phyloP scores from a whole-genome alignment of 1,140 invertebrate species.

The Aphidius gifuensis region DNA sequence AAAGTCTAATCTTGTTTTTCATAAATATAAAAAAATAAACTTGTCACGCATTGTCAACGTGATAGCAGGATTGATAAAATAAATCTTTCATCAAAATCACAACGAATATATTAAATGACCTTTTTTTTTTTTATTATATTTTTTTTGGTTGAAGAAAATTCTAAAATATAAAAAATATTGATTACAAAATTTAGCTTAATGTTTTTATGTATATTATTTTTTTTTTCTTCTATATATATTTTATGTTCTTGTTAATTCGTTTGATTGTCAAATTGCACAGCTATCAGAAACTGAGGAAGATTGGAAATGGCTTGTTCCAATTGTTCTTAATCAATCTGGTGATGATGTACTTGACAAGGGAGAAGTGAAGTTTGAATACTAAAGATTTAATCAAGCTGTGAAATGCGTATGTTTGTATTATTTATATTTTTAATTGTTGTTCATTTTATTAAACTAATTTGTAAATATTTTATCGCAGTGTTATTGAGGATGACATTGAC shows the following conservation, averaged over 20 bases:
- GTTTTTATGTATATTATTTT: no score
- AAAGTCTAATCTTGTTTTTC: no score
- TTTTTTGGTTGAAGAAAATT: no score
- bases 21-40: no score
- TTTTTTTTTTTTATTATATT: no score
- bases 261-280: conserved; percentile 39
- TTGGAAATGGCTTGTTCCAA: conserved; percentile 41
- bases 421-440: conserved; percentile 8
- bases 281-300: conserved; percentile 36
- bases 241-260: conserved; percentile 33
- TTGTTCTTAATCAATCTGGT: conserved; percentile 30
- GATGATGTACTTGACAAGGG: conserved; percentile 18
- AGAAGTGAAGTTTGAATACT: conserved; percentile 36
- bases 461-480: conserved; percentile 16
- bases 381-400: conserved; percentile 33
- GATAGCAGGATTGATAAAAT: no score
- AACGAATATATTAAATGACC: no score
- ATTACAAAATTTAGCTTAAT: no score
- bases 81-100: no score
- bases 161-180: no score
- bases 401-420: conserved; percentile 31
- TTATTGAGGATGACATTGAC: conserved; percentile 1
- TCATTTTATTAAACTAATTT: background rate
- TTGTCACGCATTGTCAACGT: no score
- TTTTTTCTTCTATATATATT: no score